Percentiles rank a stretch among this genome's conserved stretches.
Evolutionary conservation across 2,888 invertebrate genomes (phyloP).

Genomic region (Tenthredo notha): DNA sequence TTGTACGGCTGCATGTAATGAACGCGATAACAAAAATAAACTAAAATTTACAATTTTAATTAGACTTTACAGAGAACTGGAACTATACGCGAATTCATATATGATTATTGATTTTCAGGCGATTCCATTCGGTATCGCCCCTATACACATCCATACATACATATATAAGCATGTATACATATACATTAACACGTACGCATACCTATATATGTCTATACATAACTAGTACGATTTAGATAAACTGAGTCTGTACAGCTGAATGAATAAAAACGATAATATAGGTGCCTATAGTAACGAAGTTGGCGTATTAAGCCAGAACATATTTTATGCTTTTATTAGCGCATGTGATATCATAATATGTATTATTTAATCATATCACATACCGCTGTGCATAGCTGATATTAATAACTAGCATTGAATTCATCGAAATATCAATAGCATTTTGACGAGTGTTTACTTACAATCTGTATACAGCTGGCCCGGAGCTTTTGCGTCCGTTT

Average conservation of each 20-base stretch:
- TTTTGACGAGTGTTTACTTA: conserved; percentile 65
- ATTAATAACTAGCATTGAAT: conserved; percentile 57
- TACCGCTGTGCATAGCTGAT: conserved; percentile 62
- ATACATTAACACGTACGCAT: conserved; percentile 9
- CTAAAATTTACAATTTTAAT: conserved; percentile 40
- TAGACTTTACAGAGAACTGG: conserved; percentile 42
- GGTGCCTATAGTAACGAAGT: conserved; percentile 39
- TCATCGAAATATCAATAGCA: conserved; percentile 60
- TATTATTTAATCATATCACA: conserved; percentile 62
- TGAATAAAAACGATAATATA: conserved; percentile 42
- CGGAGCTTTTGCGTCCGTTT: conserved; percentile 55
- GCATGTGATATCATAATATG: conserved; percentile 35
- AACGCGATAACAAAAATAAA: conserved; percentile 44
- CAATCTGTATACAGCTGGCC: conserved; percentile 65
- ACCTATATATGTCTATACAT: conserved; percentile 14
- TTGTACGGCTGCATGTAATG: conserved; percentile 42
- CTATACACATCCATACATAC: conserved; percentile 38
- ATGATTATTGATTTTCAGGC: conserved; percentile 37
- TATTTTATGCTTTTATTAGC: conserved; percentile 30
- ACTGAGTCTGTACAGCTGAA: conserved; percentile 41
- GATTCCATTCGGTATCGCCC: conserved; percentile 35
- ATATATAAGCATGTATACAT: background rate
- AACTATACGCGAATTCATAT: conserved; percentile 8
- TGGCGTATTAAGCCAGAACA: conserved; percentile 42
- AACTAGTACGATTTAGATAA: conserved; percentile 37